A percentile compares a stretch with the other conserved stretches of the same genome.
phyloP scores from a whole-genome alignment of 2,888 invertebrate species.

The Mesopsocus fuscifrons region DNA sequence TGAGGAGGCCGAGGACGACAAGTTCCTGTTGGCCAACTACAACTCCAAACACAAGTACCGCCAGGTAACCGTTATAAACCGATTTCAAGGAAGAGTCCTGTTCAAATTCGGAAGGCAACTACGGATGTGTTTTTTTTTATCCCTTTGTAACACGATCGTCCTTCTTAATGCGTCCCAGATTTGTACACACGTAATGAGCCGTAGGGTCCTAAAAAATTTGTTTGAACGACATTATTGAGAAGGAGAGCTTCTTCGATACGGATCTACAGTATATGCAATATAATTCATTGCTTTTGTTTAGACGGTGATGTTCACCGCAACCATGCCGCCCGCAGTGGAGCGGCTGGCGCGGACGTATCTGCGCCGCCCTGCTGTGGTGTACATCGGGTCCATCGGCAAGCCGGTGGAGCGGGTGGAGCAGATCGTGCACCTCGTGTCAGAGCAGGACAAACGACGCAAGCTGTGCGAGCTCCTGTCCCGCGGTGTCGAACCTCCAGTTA shows the following conservation, averaged over 20 bases:
- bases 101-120: no score
- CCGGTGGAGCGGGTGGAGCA: conserved; percentile 97
- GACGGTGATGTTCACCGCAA: conserved; percentile 99
- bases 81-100: no score
- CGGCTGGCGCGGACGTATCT: conserved; percentile 86
- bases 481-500: conserved; percentile 90
- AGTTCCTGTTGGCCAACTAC: conserved; percentile 79
- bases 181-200: no score
- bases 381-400: conserved; percentile 92
- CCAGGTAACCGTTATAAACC: conserved; percentile 36
- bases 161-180: no score
- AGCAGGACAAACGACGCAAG: conserved; percentile 91
- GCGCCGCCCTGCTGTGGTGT: conserved; percentile 88
- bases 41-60: conserved; percentile 90
- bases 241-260: no score
- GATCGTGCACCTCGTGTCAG: conserved; percentile 86
- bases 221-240: no score
- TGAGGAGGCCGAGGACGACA: conserved; percentile 94
- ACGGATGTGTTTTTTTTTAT: no score
- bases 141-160: no score
- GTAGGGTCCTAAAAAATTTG: no score
- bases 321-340: conserved; percentile 98
- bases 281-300: conserved; percentile 23
- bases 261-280: no score
- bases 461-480: conserved; percentile 79